These are phyloP conservation scores for Lordiphosa stackelbergi DNA, from an alignment of 1,140 invertebrate genomes.

Conservation along the genomic window DNA sequence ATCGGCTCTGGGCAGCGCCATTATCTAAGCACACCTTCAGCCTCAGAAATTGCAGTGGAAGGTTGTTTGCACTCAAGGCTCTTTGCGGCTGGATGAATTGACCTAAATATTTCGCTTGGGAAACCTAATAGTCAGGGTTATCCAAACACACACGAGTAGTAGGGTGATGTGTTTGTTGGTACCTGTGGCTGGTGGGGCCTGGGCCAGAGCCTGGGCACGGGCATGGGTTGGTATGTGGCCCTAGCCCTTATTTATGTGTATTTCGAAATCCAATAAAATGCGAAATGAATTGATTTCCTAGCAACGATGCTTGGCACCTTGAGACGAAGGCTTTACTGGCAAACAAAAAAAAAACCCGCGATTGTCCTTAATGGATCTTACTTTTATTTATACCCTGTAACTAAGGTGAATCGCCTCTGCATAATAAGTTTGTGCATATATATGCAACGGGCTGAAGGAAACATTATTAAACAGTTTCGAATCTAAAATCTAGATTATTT, in stretches of 20 bases:
- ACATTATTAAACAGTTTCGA: no score
- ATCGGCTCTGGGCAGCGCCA: slow-evolving; percentile 33
- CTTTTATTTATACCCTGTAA: not conserved
- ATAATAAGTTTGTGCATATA: no score
- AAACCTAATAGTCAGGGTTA: slow-evolving; percentile 76
- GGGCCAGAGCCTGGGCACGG: slow-evolving; percentile 2
- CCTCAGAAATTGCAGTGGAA: slow-evolving; percentile 70
- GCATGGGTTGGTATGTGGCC: slow-evolving; percentile 24
- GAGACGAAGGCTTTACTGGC: slow-evolving; percentile 49
- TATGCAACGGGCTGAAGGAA: no score
- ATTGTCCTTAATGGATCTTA: not conserved
- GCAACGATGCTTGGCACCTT: slow-evolving; percentile 46
- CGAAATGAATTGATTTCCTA: slow-evolving; percentile 70
- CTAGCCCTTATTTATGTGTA: slow-evolving; percentile 58
- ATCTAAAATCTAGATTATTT: no score
- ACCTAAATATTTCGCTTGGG: slow-evolving; percentile 77
- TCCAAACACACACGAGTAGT: slow-evolving; percentile 27
- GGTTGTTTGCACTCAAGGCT: slow-evolving; percentile 76
- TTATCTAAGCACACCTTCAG: slow-evolving; percentile 75
- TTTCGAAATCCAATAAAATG: slow-evolving; percentile 72
- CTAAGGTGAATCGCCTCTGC: not conserved
- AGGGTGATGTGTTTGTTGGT: slow-evolving; percentile 12
- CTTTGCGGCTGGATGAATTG: slow-evolving; percentile 77
- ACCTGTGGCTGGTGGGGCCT: slow-evolving; percentile 6
- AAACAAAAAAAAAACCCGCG: slow-evolving; percentile 6